Percentiles rank a stretch among this genome's conserved stretches.
Conservation (phyloP, 2,888 invertebrate species). For the Camponotus fellah region DNA sequence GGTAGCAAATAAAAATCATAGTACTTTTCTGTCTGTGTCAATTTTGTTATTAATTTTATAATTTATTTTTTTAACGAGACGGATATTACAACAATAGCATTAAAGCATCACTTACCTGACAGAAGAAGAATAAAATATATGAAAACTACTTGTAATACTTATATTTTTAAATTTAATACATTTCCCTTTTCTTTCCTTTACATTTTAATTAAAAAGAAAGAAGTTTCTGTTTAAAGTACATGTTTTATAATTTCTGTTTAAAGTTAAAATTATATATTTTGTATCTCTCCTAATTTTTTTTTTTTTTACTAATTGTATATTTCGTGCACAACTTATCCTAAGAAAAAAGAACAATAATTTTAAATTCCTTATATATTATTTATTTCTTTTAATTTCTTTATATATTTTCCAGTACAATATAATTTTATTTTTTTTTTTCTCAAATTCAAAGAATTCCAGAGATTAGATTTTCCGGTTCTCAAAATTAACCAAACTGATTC, state of each 20-base stretch:
- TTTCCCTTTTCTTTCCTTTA: not conserved
- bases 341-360: not conserved
- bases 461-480: not conserved
- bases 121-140: slow-evolving; percentile 3
- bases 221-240: not conserved
- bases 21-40: not conserved
- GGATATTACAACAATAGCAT: not conserved
- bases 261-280: not conserved
- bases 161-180: not conserved
- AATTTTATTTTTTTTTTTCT: slow-evolving; percentile 7
- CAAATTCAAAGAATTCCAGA: not conserved
- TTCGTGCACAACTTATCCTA: not conserved
- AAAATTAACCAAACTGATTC: not conserved
- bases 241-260: not conserved
- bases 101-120: not conserved
- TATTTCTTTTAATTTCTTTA: not conserved
- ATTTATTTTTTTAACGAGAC: slow-evolving; percentile 27
- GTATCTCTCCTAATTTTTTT: not conserved
- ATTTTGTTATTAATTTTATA: not conserved
- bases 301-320: not conserved
- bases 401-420: not conserved
- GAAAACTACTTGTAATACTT: not conserved
- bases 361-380: not conserved
- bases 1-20: not conserved
- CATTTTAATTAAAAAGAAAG: not conserved